Conservation (phyloP, 1,140 invertebrate species). For the Drosophila carrolli region DNA sequence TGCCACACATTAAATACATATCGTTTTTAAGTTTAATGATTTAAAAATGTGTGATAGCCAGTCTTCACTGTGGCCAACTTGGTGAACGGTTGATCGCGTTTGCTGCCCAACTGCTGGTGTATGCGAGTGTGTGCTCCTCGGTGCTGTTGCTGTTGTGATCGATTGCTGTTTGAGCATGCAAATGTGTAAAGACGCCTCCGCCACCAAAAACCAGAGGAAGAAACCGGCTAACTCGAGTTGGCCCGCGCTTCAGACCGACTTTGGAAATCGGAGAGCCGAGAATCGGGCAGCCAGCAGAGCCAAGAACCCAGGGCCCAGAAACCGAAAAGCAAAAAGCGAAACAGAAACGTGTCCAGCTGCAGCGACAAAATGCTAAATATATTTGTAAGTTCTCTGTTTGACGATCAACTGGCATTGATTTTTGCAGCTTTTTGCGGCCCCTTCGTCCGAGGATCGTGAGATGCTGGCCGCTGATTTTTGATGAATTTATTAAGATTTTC, state of each 20-base stretch:
- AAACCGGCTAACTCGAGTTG: conserved; percentile 49
- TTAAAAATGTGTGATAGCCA: neutral
- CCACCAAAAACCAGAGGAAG: conserved; percentile 51
- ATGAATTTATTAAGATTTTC: conserved; percentile 82
- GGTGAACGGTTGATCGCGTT: conserved; percentile 57
- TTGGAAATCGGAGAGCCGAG: conserved; percentile 22
- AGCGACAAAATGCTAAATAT: conserved; percentile 80
- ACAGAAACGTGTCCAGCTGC: conserved; percentile 58
- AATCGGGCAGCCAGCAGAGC: conserved; percentile 7
- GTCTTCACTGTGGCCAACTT: conserved; percentile 25
- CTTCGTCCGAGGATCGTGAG: conserved; percentile 64
- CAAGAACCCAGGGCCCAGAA: neutral
- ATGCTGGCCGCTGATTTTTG: conserved; percentile 76
- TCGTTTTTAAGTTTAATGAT: neutral
- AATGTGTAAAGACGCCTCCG: conserved; percentile 82
- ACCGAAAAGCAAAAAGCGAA: conserved; percentile 8
- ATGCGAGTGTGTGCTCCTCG: conserved; percentile 40
- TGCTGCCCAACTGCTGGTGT: conserved; percentile 57
- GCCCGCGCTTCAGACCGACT: conserved; percentile 13
- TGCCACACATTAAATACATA: too few species aligned
- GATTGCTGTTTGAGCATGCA: conserved; percentile 83
- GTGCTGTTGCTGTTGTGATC: conserved; percentile 72
- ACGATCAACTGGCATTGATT: conserved; percentile 80
- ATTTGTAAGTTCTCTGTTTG: conserved; percentile 79
- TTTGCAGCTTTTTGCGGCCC: conserved; percentile 18